Conservation (phyloP, 1,140 invertebrate species). For the Lithobius niger region DNA sequence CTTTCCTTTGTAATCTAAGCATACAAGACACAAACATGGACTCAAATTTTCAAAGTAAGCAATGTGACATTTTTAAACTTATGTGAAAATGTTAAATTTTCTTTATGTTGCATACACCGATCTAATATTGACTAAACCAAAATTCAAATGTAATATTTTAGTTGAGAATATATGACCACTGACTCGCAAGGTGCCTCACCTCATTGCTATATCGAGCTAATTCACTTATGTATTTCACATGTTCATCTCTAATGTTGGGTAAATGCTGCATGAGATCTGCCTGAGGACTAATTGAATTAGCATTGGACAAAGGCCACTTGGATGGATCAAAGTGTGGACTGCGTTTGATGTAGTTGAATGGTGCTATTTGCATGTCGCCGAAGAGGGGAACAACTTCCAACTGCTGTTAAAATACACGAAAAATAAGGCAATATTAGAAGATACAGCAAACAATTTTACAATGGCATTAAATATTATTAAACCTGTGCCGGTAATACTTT, state of each 20-base stretch:
- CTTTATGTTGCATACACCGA: no score
- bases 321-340: conserved; percentile 85
- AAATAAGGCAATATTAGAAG: not conserved
- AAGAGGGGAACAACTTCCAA: conserved; percentile 96
- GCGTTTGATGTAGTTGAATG: conserved; percentile 94
- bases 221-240: conserved; percentile 95
- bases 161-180: no score
- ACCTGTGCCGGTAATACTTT: no score
- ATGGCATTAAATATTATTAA: no score
- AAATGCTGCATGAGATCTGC: conserved; percentile 93
- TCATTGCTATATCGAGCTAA: conserved; percentile 89
- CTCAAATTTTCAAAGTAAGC: no score
- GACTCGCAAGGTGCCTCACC: no score
- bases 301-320: conserved; percentile 78
- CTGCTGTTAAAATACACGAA: conserved; percentile 41
- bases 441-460: not conserved
- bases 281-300: conserved; percentile 68
- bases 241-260: conserved; percentile 87
- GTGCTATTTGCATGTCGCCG: conserved; percentile 99
- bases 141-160: no score
- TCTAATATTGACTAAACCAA: no score
- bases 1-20: no score
- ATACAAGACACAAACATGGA: no score
- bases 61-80: no score
- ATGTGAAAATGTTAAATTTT: no score